Conservation (phyloP, 2,888 invertebrate genomes). For the Aradus depressus region DNA sequence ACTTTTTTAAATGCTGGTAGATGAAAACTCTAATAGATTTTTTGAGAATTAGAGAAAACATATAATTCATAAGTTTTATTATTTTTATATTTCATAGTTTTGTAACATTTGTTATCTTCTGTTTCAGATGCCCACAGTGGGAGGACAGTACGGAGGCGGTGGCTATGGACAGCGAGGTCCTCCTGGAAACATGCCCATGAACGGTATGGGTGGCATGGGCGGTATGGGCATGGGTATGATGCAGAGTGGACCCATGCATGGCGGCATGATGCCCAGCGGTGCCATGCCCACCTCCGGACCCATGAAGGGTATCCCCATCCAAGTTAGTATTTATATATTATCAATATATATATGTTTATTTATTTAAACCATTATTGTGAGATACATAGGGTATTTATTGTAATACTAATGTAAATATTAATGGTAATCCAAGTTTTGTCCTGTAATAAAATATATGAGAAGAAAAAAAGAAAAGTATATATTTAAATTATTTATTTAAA, state of each 20-base stretch:
- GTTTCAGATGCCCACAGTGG: conserved; percentile 50
- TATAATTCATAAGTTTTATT: not conserved
- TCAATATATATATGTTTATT: not conserved
- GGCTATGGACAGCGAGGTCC: conserved; percentile 47
- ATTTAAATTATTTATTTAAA: too few relatives aligned
- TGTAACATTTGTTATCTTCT: too few relatives aligned
- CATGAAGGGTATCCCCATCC: conserved; percentile 52
- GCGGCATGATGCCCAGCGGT: conserved; percentile 36
- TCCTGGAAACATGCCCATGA: conserved; percentile 47
- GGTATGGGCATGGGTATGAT: conserved; percentile 36
- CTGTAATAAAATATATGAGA: too few relatives aligned
- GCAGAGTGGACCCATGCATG: conserved; percentile 31
- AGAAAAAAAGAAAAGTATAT: too few relatives aligned
- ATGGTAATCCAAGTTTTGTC: too few relatives aligned
- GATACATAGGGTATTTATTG: too few relatives aligned
- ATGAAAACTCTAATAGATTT: too few relatives aligned
- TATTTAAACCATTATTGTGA: conserved; percentile 1
- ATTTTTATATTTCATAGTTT: not conserved
- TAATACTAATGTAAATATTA: too few relatives aligned
- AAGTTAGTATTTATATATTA: conserved; percentile 36
- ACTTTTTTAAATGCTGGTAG: too few relatives aligned
- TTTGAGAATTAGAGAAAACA: too few relatives aligned
- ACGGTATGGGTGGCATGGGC: conserved; percentile 52
- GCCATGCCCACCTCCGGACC: conserved; percentile 48
- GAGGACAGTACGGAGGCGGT: conserved; percentile 49